Evolutionary conservation across 2,797 vertebrate genomes (phyloP).

Genomic region (Aphelocoma californica): DNA sequence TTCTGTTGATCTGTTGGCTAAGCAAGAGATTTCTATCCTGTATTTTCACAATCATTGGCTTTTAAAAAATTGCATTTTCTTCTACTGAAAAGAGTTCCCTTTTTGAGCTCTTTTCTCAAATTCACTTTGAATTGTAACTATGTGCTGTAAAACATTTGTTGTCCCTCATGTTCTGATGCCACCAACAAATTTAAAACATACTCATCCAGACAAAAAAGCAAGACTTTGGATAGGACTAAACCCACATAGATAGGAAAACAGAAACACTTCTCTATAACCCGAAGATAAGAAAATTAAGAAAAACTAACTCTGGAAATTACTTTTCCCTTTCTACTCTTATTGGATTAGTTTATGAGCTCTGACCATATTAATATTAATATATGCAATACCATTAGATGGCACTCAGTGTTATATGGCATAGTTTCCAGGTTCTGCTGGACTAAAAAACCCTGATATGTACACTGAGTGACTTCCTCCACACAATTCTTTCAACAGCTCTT

Average conservation of each 20-base stretch:
- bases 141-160: background rate
- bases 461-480: background rate
- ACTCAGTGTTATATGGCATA: background rate
- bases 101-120: background rate
- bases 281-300: background rate
- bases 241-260: background rate
- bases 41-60: background rate
- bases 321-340: background rate
- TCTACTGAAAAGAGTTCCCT: background rate
- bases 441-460: background rate
- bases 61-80: background rate
- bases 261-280: background rate
- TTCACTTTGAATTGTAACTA: background rate
- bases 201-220: background rate
- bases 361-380: slow-evolving; percentile 21
- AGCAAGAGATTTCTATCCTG: background rate
- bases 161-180: background rate
- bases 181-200: background rate
- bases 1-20: background rate
- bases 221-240: background rate
- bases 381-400: background rate
- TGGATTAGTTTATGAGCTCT: background rate
- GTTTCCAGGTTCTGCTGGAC: slow-evolving; percentile 17
- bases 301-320: background rate
- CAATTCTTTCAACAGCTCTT: slow-evolving; percentile 2